phyloP scores from a whole-genome alignment of 2,888 invertebrate species.

The Tipula helvola region DNA sequence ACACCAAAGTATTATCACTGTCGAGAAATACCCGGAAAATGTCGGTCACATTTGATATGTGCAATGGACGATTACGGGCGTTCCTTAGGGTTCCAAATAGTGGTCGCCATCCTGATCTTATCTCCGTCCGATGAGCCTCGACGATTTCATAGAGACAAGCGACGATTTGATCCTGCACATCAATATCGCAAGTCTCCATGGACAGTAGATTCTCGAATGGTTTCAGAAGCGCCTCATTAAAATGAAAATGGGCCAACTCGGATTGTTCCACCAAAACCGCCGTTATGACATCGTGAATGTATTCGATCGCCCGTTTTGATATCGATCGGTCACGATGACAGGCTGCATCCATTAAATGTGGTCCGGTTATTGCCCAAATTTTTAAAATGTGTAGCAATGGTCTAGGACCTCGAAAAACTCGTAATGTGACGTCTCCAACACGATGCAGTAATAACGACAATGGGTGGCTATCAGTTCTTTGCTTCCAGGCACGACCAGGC shows the following conservation, averaged over 20 bases:
- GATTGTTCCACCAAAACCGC: constrained; percentile 74
- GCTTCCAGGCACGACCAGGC: constrained; percentile 34
- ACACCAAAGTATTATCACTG: constrained; percentile 85
- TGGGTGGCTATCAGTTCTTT: constrained; percentile 36
- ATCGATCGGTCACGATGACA: constrained; percentile 81
- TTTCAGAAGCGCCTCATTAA: constrained; percentile 88
- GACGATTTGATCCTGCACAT: constrained; percentile 84
- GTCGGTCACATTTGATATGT: constrained; percentile 60
- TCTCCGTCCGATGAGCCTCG: constrained; percentile 84
- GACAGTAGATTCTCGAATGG: constrained; percentile 91
- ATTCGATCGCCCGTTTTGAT: constrained; percentile 81
- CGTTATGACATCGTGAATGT: constrained; percentile 85
- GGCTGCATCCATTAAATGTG: constrained; percentile 90
- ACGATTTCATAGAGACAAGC: constrained; percentile 93
- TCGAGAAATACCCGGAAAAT: constrained; percentile 89
- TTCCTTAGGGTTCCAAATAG: constrained; percentile 87
- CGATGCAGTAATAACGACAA: constrained; percentile 59
- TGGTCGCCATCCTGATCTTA: constrained; percentile 92
- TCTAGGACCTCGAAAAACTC: constrained; percentile 73
- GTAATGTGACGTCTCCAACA: constrained; percentile 77
- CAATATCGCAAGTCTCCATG: constrained; percentile 83
- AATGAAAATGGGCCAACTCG: constrained; percentile 87
- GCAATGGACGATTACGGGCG: constrained; percentile 53
- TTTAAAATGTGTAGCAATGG: constrained; percentile 86
- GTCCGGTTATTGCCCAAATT: constrained; percentile 84